phyloP scores from a whole-genome alignment of 2,113 vertebrate genomes.

The Macheiramphus alcinus region DNA sequence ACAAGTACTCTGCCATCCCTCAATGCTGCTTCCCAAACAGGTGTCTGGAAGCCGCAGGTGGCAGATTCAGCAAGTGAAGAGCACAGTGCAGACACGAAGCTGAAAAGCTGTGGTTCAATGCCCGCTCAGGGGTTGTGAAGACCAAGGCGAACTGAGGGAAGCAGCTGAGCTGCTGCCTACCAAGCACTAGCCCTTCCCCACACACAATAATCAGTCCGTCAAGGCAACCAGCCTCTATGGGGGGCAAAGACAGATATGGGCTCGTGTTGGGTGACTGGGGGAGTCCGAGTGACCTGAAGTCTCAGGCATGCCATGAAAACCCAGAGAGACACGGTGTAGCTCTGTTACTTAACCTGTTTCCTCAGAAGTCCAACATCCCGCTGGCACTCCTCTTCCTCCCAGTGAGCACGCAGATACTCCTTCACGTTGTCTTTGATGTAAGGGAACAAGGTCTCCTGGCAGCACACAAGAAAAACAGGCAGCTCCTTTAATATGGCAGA shows the following conservation, averaged over 20 bases:
- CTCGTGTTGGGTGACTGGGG: neutral
- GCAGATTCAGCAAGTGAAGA: neutral
- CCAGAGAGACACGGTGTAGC: fast-evolving
- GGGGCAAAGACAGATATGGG: neutral
- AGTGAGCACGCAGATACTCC: conserved; percentile 87
- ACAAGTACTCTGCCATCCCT: neutral
- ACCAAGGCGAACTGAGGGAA: neutral
- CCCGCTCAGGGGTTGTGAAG: neutral
- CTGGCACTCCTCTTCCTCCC: conserved; percentile 96
- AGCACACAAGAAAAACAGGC: neutral
- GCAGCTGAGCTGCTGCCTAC: neutral
- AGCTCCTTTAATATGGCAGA: neutral
- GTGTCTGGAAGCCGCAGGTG: neutral
- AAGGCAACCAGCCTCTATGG: fast-evolving
- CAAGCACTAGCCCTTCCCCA: neutral
- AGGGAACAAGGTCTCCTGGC: conserved; percentile 91
- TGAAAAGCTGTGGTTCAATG: neutral
- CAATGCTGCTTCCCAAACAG: neutral
- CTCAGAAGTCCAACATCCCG: conserved; percentile 88
- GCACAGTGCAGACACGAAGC: neutral
- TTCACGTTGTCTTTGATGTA: conserved; percentile 90
- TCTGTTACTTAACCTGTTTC: conserved; percentile 84
- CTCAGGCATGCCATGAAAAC: neutral
- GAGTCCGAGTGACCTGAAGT: neutral
- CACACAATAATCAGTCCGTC: neutral